These are phyloP conservation scores for Vulpes vulpes DNA, from an alignment of 2,113 vertebrate genomes.

Conservation along the genomic window DNA sequence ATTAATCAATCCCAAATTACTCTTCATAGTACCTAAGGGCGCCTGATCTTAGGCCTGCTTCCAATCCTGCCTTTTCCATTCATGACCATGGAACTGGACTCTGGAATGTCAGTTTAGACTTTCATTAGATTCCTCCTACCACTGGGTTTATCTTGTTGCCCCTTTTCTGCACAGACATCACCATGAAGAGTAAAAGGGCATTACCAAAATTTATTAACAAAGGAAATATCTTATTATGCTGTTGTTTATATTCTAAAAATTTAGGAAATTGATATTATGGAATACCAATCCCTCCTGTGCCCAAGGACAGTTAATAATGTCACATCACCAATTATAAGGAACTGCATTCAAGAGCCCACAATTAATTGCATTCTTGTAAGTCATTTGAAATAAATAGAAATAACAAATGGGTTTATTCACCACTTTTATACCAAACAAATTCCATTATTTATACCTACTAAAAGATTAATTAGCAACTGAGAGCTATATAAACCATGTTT, in stretches of 20 bases:
- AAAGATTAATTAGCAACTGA: constrained; percentile 78
- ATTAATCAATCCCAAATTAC: not conserved
- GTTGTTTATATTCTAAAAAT: constrained; percentile 27
- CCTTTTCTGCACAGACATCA: not conserved
- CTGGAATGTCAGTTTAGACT: not conserved
- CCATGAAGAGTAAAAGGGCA: not conserved
- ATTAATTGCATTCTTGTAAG: constrained; percentile 73
- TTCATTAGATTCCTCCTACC: not conserved
- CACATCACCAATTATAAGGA: constrained; percentile 43
- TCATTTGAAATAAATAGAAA: constrained; percentile 73
- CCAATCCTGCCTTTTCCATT: not conserved
- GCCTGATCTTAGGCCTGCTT: not conserved
- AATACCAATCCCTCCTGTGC: not conserved
- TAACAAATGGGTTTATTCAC: constrained; percentile 49
- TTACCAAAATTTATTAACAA: constrained; percentile 21
- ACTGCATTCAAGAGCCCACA: not conserved
- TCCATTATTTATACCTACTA: constrained; percentile 61
- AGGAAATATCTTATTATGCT: not conserved
- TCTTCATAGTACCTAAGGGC: not conserved
- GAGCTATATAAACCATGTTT: constrained; percentile 62
- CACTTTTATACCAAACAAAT: constrained; percentile 63
- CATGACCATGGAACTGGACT: not conserved
- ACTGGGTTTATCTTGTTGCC: not conserved
- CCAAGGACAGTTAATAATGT: constrained; percentile 45
- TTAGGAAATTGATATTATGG: constrained; percentile 18